Base-by-base conservation (phyloP, 2,888 invertebrate genomes). In the Antheraea assamensis region DNA sequence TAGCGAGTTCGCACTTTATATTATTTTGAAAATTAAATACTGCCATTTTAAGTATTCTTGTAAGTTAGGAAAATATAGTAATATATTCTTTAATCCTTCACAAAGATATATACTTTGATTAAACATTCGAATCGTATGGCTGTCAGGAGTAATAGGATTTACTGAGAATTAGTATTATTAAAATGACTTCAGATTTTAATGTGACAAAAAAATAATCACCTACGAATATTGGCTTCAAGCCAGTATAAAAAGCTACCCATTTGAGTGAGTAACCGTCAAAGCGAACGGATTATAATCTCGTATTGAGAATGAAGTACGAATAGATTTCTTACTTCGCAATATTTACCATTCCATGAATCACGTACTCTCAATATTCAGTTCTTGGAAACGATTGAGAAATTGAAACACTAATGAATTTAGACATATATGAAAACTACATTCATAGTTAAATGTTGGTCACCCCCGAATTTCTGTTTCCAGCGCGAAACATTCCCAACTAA, bases 21-120 rank as follows among this genome's bases (percentile, higher is more conserved):
- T 58, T 70, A 74, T 76, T 77, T 73, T 75, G 58, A 77, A 77
- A 78, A 78, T 74, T 73, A 71, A 78, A 75, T 71, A 72, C 74
- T 75, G 17, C 27, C 72, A 27, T 42, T 72, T 71, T 71, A 71
- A 52, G 7, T 70, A 61, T 17, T 72, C 71, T 71, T 74, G 55
- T 71, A 74, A 73, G 13, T 17, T 35, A 68, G 35, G 7, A 35
- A 21, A 68, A 35, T 42, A 27, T 24, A 61, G n/a, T 27, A 27
- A 61, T 10, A 30, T 58, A 10, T 24, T 64, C 17, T 64, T 64
- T n/a, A n/a, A n/a, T 42, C 13, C 13, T 42, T 42, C 10, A 35
- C 10, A 42, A 42, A 42, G 10, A 42, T 13, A 17, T 30, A 19
- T 19, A 64, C 3, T 30, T 17, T 30, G 1, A 64, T 64, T 17